These are phyloP conservation scores for Onychostoma macrolepis DNA, from an alignment of 2,113 vertebrate genomes.

Conservation along the genomic window DNA sequence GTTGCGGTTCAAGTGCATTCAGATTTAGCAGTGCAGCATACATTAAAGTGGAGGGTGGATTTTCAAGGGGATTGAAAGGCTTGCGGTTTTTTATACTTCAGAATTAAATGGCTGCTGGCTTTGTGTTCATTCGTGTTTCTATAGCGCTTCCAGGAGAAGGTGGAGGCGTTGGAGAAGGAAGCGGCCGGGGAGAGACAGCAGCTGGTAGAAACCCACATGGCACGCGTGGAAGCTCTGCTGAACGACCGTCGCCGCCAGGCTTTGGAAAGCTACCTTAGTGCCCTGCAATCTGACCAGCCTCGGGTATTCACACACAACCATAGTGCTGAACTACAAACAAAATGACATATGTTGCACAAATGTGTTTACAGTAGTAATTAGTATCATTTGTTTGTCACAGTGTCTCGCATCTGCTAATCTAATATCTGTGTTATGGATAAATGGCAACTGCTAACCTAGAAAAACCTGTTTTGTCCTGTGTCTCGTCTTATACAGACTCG, in stretches of 20 bases:
- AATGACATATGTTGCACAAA: neutral
- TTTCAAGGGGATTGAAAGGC: neutral
- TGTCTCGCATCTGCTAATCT: neutral
- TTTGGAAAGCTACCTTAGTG: slow-evolving; percentile 91
- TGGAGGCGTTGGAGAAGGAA: slow-evolving; percentile 93
- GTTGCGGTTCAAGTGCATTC: neutral
- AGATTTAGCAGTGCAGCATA: neutral
- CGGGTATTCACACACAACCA: slow-evolving; percentile 73
- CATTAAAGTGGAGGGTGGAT: neutral
- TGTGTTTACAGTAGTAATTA: neutral
- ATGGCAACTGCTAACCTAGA: neutral
- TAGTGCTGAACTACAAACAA: slow-evolving; percentile 12
- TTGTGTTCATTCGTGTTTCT: slow-evolving; percentile 11
- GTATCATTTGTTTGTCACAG: neutral
- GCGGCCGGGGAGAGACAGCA: slow-evolving; percentile 96
- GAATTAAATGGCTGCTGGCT: neutral
- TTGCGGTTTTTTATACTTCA: neutral
- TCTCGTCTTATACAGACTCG: slow-evolving; percentile 77
- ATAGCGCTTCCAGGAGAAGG: slow-evolving; percentile 94
- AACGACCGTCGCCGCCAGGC: slow-evolving; percentile 89
- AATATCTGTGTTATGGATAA: neutral
- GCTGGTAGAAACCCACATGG: slow-evolving; percentile 95
- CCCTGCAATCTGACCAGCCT: slow-evolving; percentile 87
- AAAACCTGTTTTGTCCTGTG: neutral
- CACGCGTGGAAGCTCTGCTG: slow-evolving; percentile 92